Evolutionary conservation across 2,797 vertebrate species (phyloP).

Genomic region (Kryptopterus vitreolus): DNA sequence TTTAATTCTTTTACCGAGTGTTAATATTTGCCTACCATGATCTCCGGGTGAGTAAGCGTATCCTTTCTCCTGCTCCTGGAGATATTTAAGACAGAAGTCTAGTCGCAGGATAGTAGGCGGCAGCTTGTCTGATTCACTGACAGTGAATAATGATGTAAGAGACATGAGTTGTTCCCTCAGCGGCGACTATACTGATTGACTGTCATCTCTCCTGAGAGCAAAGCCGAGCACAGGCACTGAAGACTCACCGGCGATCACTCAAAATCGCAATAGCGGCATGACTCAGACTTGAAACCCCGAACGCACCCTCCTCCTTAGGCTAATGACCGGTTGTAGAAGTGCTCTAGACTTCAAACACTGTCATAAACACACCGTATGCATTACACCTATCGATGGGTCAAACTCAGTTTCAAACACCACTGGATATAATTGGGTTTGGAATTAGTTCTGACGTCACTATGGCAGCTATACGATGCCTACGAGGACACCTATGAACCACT

Average conservation of each 20-base stretch:
- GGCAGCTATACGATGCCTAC: not conserved
- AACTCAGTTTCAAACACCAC: not conserved
- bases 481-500: too few relatives aligned
- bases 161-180: slow-evolving; percentile 20
- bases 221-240: slow-evolving; percentile 9
- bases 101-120: not conserved
- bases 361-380: not conserved
- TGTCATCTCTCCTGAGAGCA: not conserved
- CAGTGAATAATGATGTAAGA: slow-evolving; percentile 11
- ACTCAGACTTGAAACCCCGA: not conserved
- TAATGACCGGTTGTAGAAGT: not conserved
- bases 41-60: not conserved
- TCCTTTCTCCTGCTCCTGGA: not conserved
- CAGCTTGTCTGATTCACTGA: slow-evolving; percentile 5
- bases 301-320: not conserved
- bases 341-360: not conserved
- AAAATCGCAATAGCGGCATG: not conserved
- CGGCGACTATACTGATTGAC: slow-evolving; percentile 11
- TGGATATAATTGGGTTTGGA: not conserved
- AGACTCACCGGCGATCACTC: not conserved
- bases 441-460: not conserved
- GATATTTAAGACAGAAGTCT: slow-evolving; percentile 10
- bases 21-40: not conserved
- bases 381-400: too few relatives aligned
- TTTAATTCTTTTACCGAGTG: not conserved